Percentiles rank a stretch among this genome's conserved stretches.
Evolutionary conservation across 2,888 invertebrate species (phyloP).

Genomic region (Cephonodes hylas): DNA sequence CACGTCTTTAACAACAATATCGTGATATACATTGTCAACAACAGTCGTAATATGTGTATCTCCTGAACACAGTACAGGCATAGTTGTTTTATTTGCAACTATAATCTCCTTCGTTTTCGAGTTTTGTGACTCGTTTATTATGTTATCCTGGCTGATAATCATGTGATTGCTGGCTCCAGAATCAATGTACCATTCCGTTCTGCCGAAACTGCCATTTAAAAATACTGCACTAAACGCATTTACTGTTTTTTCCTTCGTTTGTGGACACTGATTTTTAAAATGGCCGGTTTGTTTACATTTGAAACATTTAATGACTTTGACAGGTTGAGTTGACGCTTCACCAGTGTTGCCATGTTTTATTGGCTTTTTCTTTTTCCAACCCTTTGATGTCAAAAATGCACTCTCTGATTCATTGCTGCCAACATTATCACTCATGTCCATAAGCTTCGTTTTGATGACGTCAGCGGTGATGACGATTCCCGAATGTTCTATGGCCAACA

Average conservation of each 20-base stretch:
- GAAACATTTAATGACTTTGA: constrained; percentile 11
- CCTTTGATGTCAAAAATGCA: neutral
- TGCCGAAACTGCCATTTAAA: constrained; percentile 25
- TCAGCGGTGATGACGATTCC: neutral
- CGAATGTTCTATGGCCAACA: neutral
- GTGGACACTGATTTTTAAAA: neutral
- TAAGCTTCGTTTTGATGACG: neutral
- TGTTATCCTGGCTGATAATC: no score
- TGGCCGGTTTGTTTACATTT: constrained; percentile 12
- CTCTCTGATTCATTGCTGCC: neutral
- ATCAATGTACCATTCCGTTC: no score
- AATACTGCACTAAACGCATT: constrained; percentile 32
- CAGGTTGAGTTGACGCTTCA: neutral
- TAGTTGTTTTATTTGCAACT: no score
- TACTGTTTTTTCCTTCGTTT: neutral
- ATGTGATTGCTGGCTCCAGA: no score
- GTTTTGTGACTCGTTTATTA: no score
- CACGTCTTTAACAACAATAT: constrained; percentile 20
- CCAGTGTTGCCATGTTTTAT: neutral
- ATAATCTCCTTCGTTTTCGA: no score
- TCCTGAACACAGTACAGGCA: no score
- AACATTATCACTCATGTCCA: neutral
- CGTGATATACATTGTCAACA: constrained; percentile 13
- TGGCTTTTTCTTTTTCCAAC: neutral
- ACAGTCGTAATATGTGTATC: no score